Evolutionary conservation across 2,888 invertebrate species (phyloP), one percentile per base, ranked within the genome.

Genomic region (Deroplatys truncata): DNA sequence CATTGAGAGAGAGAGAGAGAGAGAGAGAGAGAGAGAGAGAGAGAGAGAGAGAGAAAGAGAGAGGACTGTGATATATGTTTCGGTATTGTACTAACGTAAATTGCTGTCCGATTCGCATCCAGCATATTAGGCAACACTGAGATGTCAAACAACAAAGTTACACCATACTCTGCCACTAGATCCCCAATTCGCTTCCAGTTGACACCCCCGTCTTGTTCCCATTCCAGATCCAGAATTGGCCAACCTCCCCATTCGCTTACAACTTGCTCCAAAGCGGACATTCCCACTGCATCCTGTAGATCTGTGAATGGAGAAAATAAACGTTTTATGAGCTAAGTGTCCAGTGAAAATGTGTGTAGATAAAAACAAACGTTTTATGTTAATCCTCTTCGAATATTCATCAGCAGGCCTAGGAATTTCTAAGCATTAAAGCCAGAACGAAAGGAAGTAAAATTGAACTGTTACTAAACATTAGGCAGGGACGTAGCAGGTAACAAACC

Each of bases 131-230:
- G 92, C 16, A 91, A 91, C 28, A 92, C 92, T 16, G 92, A 91
- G 28, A 92, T 92, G 15, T 91, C 91, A 90, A 94, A 93, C 29
- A 94, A 92, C 89, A 93, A 91, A 4, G 92, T 92, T 20, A 94
- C 91, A 0, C 93, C 94, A 91, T 92, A 94, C 90, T 92, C 92
- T 72, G 93, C 92, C 35, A 92, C 93, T 25, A 93, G 91, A 83
- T 92, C 92, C 4, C 92, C 94, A 28, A 93, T 91, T 85, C 92
- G 92, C 85, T 92, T 92, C 93, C 93, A 94, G 16, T 91, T 90
- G 89, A 92, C 25, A 1, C 25, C 92, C n/a, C 90, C 83, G n/a
- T 84, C 89, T 20, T 72, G 82, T 20, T 72, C 20, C 90, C 88
- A 90, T 13, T 87, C 84, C 1, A 43, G 35, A 43, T 90, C 88